Evolutionary conservation across 64 coral and sea anemone genomes (phyloP), one percentile per base, ranked within the genome.

Genomic region (Trachythela sp.): DNA sequence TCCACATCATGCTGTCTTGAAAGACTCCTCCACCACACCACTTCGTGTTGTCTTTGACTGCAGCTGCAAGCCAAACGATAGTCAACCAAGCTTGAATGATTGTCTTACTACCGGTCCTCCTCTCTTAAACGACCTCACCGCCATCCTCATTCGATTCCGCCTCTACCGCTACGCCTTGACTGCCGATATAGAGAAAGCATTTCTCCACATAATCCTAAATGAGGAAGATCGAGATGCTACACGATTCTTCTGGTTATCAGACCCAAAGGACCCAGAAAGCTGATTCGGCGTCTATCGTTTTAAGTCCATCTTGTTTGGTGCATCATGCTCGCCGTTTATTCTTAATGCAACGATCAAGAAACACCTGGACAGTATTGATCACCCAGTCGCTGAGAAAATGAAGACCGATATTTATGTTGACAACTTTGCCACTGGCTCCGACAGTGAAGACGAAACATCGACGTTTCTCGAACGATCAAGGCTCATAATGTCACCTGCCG

Each of bases 41-140:
- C 68, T 72, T 26, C 14, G 68, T 11, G 29, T 72, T 9, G 68
- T 72, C 10, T 72, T 22, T 26, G 68, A 72, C 0, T 72, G 68
- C 68, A 72, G 68, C 24, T 72, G 68, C 68, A 72, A 26, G 9
- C 68, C 68, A 72, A 72, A 29, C 29, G 10, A 13, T 1, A 72
- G 26, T 1, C 0, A 72, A 22, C 68, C 68, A 14, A 72, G 68
- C 29, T 26, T 72, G n/a, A 93, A 93, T 39, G 39, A 54, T 26
- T 93, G 88, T n/a, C 39, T 72, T n/a, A 0, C 68, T 26, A 72
- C 68, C 29, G 68, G 68, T 72, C n/a, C n/a, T n/a, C n/a, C n/a
- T n/a, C n/a, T n/a, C n/a, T n/a, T n/a, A n/a, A n/a, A n/a, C n/a
- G n/a, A n/a, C n/a, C n/a, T n/a, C n/a, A n/a, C n/a, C n/a, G n/a